Percentiles rank a stretch among this genome's conserved stretches.
Conservation (phyloP, 2,113 vertebrate genomes). For the Daubentonia madagascariensis region DNA sequence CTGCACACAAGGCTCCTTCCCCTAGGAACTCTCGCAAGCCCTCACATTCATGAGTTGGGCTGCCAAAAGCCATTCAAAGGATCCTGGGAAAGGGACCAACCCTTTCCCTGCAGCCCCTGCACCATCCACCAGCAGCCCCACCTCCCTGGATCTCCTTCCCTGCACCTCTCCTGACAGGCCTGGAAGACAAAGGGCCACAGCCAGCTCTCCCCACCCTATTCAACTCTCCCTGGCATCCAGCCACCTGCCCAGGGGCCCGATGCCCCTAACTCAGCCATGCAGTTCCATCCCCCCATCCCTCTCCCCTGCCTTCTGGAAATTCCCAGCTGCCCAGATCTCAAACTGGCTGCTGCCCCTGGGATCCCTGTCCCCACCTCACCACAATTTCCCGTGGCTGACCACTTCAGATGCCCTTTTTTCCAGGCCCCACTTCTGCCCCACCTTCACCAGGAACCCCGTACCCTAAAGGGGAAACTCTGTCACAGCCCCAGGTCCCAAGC, state of each 20-base stretch:
- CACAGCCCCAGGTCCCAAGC: not conserved
- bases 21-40: not conserved
- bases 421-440: not conserved
- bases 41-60: not conserved
- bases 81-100: slow-evolving; percentile 37
- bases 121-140: not conserved
- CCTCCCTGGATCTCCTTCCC: not conserved
- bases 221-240: slow-evolving; percentile 42
- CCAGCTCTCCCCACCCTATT: not conserved
- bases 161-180: not conserved
- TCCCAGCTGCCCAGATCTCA: slow-evolving; percentile 20
- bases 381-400: not conserved
- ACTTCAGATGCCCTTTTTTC: not conserved
- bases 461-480: not conserved
- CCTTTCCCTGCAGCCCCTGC: not conserved
- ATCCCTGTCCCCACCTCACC: not conserved
- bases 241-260: slow-evolving; percentile 44
- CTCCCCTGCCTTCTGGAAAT: not conserved
- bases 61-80: slow-evolving; percentile 43
- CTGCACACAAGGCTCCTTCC: not conserved
- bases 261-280: slow-evolving; percentile 23
- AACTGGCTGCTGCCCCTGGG: not conserved
- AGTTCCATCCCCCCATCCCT: not conserved
- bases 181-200: slow-evolving; percentile 52
- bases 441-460: not conserved